phyloP scores from a whole-genome alignment of 2,888 invertebrate genomes.

The Aelia acuminata region DNA sequence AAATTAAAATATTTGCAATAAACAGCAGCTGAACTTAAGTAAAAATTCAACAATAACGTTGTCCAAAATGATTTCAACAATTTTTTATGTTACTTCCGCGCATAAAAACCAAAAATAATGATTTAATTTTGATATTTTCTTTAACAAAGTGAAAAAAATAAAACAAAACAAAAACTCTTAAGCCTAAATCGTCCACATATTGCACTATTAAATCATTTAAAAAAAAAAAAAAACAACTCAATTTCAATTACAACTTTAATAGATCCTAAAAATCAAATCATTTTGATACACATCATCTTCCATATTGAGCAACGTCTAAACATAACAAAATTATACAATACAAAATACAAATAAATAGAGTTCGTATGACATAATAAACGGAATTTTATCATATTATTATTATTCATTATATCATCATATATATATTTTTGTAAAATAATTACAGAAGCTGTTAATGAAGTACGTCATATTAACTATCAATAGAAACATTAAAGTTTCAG shows the following conservation, averaged over 20 bases:
- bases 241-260: slow-evolving; percentile 26
- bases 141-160: not conserved
- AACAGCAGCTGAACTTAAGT: not conserved
- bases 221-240: slow-evolving; percentile 11
- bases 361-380: slow-evolving; percentile 6
- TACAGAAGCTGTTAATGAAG: slow-evolving; percentile 52
- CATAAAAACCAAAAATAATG: slow-evolving; percentile 10
- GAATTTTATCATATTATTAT: slow-evolving; percentile 31
- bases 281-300: slow-evolving; percentile 21
- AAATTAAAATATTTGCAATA: not conserved
- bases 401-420: slow-evolving; percentile 44
- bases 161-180: slow-evolving; percentile 51
- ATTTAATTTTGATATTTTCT: not conserved
- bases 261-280: slow-evolving; percentile 28
- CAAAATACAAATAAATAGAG: slow-evolving; percentile 52
- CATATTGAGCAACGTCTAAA: slow-evolving; percentile 52
- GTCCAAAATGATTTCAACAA: not conserved
- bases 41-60: slow-evolving; percentile 36
- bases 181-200: slow-evolving; percentile 51
- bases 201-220: slow-evolving; percentile 52
- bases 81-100: not conserved
- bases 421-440: slow-evolving; percentile 44
- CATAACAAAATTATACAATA: slow-evolving; percentile 50
- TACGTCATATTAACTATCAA: slow-evolving; percentile 43
- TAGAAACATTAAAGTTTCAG: slow-evolving; percentile 51